phyloP scores from a whole-genome alignment of 2,888 invertebrate genomes.

The Andrena fulva region DNA sequence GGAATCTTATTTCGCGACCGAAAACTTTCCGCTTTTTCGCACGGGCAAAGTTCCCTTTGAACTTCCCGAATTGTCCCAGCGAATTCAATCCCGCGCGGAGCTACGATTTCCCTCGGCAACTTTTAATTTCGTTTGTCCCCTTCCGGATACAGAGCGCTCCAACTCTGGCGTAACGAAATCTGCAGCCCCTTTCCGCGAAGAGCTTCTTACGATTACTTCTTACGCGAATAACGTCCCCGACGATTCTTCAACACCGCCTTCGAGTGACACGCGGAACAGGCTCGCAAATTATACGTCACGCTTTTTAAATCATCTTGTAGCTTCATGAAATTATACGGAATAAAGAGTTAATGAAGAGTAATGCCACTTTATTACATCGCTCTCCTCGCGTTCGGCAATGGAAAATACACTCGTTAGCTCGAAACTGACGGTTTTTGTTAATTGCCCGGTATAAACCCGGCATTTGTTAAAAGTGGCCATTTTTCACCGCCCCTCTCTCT shows the following conservation, averaged over 20 bases:
- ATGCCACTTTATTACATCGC: not conserved
- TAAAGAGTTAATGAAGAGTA: not conserved
- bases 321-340: not conserved
- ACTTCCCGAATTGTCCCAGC: slow-evolving; percentile 32
- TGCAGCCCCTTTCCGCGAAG: not conserved
- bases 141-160: not conserved
- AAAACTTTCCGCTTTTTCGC: slow-evolving; percentile 48
- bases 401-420: not conserved
- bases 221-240: too few species aligned
- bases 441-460: not conserved
- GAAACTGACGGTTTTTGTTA: not conserved
- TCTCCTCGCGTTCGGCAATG: not conserved
- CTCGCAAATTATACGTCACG: not conserved
- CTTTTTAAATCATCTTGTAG: not conserved
- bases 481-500: not conserved
- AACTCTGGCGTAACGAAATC: not conserved
- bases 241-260: not conserved
- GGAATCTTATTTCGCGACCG: slow-evolving; percentile 52
- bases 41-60: slow-evolving; percentile 40
- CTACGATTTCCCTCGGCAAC: slow-evolving; percentile 5
- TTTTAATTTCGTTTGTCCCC: slow-evolving; percentile 34
- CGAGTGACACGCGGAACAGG: not conserved
- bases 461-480: slow-evolving; percentile 25
- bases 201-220: too few species aligned
- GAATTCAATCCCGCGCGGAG: slow-evolving; percentile 35